A percentile compares a stretch with the other conserved stretches of the same genome.
Evolutionary conservation across 2,797 vertebrate species (phyloP).

Genomic region (Aldrovandia affinis): DNA sequence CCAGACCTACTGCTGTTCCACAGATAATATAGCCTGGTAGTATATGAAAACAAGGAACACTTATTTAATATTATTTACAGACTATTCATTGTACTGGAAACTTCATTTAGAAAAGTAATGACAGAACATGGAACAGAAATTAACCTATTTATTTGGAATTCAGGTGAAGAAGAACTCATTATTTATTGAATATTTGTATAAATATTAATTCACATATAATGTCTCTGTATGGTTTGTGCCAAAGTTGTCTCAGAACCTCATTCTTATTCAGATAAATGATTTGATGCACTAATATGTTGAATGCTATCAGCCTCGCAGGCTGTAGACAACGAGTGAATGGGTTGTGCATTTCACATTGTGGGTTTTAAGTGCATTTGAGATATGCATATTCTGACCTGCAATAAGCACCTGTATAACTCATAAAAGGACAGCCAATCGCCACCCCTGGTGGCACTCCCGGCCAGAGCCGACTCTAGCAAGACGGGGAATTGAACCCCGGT

Average conservation of each 20-base stretch:
- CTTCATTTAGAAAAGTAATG: slow-evolving; percentile 55
- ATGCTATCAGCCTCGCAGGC: background rate
- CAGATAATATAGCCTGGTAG: slow-evolving; percentile 64
- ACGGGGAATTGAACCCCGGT: too few species aligned
- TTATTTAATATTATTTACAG: slow-evolving; percentile 39
- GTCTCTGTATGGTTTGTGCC: slow-evolving; percentile 53
- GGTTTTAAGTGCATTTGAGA: background rate
- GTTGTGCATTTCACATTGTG: background rate
- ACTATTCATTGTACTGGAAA: slow-evolving; percentile 50
- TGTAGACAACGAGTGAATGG: background rate
- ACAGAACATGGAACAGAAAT: slow-evolving; percentile 54
- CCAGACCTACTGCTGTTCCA: slow-evolving; percentile 63
- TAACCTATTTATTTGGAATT: slow-evolving; percentile 54
- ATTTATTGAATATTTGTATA: slow-evolving; percentile 71
- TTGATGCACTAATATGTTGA: slow-evolving; percentile 33
- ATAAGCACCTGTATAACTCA: background rate
- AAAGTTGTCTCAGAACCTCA: slow-evolving; percentile 35
- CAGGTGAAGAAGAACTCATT: slow-evolving; percentile 59
- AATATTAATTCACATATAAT: slow-evolving; percentile 71
- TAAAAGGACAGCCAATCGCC: too few species aligned
- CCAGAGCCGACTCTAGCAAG: too few species aligned
- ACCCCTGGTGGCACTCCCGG: too few species aligned
- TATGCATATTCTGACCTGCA: background rate
- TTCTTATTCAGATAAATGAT: slow-evolving; percentile 44
- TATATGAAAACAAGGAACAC: slow-evolving; percentile 60